A percentile compares a stretch with the other conserved stretches of the same genome.
Conservation (phyloP, 2,113 vertebrate species). For the Monarcha castaneiventris region DNA sequence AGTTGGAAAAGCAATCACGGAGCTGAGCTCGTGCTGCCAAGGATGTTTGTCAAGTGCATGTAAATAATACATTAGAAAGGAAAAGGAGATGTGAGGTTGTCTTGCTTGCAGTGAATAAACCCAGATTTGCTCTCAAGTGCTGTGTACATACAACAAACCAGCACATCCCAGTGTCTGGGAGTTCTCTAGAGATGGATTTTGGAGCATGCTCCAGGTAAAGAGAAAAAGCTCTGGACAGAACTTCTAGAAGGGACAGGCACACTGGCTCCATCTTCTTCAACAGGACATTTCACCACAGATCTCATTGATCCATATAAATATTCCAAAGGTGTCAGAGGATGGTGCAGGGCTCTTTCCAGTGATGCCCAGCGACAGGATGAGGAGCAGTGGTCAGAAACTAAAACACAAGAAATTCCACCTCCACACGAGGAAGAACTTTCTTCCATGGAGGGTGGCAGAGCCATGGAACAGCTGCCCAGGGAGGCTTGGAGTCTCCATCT, state of each 20-base stretch:
- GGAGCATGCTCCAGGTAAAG: background rate
- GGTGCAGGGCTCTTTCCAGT: background rate
- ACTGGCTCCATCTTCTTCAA: background rate
- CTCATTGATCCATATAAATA: background rate
- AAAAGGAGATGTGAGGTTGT: background rate
- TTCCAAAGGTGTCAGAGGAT: background rate
- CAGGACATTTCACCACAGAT: background rate
- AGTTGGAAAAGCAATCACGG: background rate
- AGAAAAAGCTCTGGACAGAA: background rate
- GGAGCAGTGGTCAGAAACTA: background rate
- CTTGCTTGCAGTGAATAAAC: background rate
- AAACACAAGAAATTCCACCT: background rate
- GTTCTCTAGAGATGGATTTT: background rate
- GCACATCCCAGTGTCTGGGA: background rate
- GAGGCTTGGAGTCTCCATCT: background rate
- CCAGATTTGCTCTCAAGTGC: background rate
- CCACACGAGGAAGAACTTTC: background rate
- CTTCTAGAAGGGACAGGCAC: background rate
- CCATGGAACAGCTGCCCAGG: background rate
- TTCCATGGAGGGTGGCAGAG: background rate
- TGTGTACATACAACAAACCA: background rate
- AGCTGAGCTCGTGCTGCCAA: background rate
- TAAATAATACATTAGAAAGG: background rate
- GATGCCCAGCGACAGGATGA: accelerated
- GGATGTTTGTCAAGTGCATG: background rate